Conservation (phyloP, 2,797 vertebrate species). For the Heterohyrax brucei region DNA sequence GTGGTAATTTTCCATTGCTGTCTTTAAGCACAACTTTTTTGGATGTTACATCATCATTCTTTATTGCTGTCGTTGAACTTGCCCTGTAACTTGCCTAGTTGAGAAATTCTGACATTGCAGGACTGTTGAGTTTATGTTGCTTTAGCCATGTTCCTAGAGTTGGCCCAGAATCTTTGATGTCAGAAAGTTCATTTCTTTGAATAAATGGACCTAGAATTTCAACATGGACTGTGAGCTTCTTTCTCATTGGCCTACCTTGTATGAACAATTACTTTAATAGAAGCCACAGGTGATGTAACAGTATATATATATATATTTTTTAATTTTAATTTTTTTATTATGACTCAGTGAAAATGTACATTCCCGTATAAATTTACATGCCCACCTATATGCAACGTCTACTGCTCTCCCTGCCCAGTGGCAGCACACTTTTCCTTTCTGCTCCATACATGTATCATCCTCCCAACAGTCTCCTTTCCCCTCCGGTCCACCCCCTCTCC, state of each 20-base stretch:
- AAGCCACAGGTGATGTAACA: constrained; percentile 27
- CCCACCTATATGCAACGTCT: no score
- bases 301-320: not conserved
- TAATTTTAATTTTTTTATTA: not conserved
- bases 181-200: constrained; percentile 34
- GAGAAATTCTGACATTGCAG: constrained; percentile 53
- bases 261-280: not conserved
- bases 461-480: no score
- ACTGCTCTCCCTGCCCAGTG: no score
- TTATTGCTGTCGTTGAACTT: constrained; percentile 8
- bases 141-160: constrained; percentile 36
- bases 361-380: no score
- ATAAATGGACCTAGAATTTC: constrained; percentile 16
- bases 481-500: no score
- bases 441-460: no score
- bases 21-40: not conserved
- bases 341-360: no score
- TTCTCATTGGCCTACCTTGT: not conserved
- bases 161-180: constrained; percentile 34
- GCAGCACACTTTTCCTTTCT: no score
- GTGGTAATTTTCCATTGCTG: not conserved
- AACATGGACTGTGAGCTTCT: not conserved
- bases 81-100: constrained; percentile 45
- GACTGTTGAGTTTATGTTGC: constrained; percentile 15
- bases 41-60: not conserved